Evolutionary conservation across 2,113 vertebrate genomes (phyloP).

Genomic region (Bambusicola thoracicus): DNA sequence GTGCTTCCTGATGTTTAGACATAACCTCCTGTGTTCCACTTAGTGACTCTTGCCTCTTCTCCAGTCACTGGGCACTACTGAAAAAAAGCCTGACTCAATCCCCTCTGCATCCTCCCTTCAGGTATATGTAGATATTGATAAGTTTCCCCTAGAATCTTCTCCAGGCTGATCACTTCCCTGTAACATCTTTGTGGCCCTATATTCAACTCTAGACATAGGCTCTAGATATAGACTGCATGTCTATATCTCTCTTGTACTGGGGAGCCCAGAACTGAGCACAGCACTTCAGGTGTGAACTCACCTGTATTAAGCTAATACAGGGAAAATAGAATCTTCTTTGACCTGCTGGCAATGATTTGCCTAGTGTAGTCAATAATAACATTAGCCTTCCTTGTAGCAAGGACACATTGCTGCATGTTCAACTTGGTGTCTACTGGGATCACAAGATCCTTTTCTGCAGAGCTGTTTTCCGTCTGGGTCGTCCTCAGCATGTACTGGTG

Average conservation of each 20-base stretch:
- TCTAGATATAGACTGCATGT: neutral
- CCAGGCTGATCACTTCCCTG: neutral
- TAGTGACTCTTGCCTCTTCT: too few species aligned
- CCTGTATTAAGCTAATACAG: too few species aligned
- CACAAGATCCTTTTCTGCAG: neutral
- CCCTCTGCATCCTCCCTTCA: too few species aligned
- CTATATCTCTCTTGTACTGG: neutral
- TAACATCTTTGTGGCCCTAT: neutral
- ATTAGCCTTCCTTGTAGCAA: neutral
- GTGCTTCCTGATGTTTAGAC: neutral
- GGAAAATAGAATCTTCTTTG: too few species aligned
- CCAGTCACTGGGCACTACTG: too few species aligned
- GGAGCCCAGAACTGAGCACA: neutral
- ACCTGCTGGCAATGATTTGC: too few species aligned
- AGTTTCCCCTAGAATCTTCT: neutral
- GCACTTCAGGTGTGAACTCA: too few species aligned
- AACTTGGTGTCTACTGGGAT: neutral
- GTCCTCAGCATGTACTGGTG: neutral
- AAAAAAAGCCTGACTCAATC: too few species aligned
- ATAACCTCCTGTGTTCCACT: neutral
- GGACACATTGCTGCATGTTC: neutral
- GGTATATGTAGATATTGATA: neutral
- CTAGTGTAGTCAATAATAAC: too few species aligned
- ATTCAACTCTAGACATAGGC: neutral
- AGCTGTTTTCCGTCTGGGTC: neutral